Base-by-base conservation (phyloP, 2,113 vertebrate genomes). In the Plotosus lineatus region DNA sequence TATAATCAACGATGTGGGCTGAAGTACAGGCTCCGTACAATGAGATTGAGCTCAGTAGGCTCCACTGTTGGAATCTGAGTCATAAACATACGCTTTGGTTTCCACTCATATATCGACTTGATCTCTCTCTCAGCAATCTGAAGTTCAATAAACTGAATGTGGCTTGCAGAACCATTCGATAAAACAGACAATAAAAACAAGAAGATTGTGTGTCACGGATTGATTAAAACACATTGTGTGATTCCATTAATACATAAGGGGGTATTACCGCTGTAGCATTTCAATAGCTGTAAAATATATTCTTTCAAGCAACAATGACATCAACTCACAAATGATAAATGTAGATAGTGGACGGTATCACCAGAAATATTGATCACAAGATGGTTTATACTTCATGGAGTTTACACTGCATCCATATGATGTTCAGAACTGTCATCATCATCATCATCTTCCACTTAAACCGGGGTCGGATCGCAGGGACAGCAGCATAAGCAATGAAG, bases 21-120 rank as follows among this genome's bases (percentile, higher is more conserved):
- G 79, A 81, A 81, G 46, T 81, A 38, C 78, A 65, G 55, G 38
- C 74, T 69, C 61, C 77, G 66, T 84, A 75, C 69, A 79, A 81
- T 73, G 48, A 77, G 69, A 77, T 63, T 42, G 80, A 72, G 83
- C 76, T 81, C 46, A 77, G 79, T 74, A 77, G 61, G 74, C 58
- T 74, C 51, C 78, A 28, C 73, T 48, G 82, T 69, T 31, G 73
- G 82, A 84, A 66, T 78, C 75, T 36, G 56, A 75, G 61, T 75
- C 68, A 77, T 77, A 66, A 77, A 68, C 69, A 72, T 72, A 72
- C 15, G 9, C 50, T 46, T 72, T 44, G 31, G 69, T 51, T 36
- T 73, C 48, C 46, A 50, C 28, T 23, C 6, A 12, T 12, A 4
- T 11, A n/a, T 42, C 1, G 14, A 69, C 42, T 69, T 69, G 23